Conservation (phyloP, 2,113 vertebrate species). For the Uropsilus gracilis region DNA sequence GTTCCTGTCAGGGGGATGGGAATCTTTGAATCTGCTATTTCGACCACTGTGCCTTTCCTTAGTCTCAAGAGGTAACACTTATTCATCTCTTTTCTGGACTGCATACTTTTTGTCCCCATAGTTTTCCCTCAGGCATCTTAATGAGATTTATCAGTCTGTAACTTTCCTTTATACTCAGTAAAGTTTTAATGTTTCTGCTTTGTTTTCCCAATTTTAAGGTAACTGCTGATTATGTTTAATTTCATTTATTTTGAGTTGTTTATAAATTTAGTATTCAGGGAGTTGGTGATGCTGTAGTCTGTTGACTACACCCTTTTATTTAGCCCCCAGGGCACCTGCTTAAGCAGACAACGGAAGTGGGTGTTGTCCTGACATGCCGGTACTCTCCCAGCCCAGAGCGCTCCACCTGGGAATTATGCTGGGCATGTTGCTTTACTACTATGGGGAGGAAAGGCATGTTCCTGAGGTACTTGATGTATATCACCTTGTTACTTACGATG, state of each 20-base stretch:
- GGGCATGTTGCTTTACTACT: not conserved
- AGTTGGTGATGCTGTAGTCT: not conserved
- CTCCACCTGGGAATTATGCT: not conserved
- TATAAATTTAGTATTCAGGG: not conserved
- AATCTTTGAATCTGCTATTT: not conserved
- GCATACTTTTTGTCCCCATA: not conserved
- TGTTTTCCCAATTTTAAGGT: slow-evolving; percentile 4
- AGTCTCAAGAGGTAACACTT: not conserved
- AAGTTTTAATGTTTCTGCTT: slow-evolving; percentile 27
- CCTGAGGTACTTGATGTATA: not conserved
- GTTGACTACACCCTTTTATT: not conserved
- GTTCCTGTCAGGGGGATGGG: not conserved
- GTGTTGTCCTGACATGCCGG: not conserved
- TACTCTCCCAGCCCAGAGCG: not conserved
- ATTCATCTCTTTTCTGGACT: not conserved
- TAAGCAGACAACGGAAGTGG: not conserved
- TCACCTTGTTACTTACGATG: not conserved
- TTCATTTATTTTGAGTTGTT: slow-evolving; percentile 1
- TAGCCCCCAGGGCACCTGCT: not conserved
- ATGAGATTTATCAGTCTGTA: not conserved
- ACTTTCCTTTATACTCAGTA: not conserved
- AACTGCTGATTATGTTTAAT: not conserved
- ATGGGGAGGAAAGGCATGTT: not conserved
- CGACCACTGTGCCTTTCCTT: not conserved
- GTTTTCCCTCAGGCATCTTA: slow-evolving; percentile 11